These are phyloP conservation scores for Streptopelia turtur DNA, from an alignment of 2,797 vertebrate genomes.

Conservation along the genomic window DNA sequence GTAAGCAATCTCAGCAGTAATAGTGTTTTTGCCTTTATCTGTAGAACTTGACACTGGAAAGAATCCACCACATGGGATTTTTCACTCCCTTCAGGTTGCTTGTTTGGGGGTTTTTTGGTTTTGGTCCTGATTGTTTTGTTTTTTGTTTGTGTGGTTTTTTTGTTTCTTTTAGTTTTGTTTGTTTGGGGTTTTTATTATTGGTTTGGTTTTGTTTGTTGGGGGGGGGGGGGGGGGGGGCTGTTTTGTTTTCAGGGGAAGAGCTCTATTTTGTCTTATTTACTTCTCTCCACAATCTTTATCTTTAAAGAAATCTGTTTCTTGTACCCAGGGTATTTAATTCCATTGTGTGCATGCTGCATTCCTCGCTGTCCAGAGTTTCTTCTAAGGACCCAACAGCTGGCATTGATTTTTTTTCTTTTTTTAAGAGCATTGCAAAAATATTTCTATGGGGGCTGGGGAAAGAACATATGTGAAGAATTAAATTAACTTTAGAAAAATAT, in stretches of 20 bases:
- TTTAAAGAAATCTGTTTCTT: constrained; percentile 21
- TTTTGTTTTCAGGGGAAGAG: background rate
- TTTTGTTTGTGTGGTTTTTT: background rate
- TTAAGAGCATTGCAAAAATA: background rate
- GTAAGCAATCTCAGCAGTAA: background rate
- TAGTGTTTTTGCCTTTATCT: background rate
- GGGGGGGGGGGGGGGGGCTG: too few relatives aligned
- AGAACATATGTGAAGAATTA: constrained; percentile 31
- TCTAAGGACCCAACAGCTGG: background rate
- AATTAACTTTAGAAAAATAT: constrained; percentile 4
- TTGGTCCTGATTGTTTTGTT: too few relatives aligned
- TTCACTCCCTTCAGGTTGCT: background rate
- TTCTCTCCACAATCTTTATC: background rate
- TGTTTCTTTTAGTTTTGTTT: too few relatives aligned
- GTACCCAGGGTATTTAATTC: background rate
- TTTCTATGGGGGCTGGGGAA: background rate
- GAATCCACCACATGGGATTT: background rate
- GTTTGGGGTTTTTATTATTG: too few relatives aligned
- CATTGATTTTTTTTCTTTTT: background rate
- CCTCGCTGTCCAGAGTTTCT: background rate
- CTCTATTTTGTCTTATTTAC: background rate
- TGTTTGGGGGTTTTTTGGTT: too few relatives aligned
- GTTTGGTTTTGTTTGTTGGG: too few relatives aligned
- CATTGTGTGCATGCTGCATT: background rate
- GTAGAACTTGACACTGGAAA: background rate